Conservation (phyloP, 2,888 invertebrate genomes). For the Hirtodrosophila alboralis region DNA sequence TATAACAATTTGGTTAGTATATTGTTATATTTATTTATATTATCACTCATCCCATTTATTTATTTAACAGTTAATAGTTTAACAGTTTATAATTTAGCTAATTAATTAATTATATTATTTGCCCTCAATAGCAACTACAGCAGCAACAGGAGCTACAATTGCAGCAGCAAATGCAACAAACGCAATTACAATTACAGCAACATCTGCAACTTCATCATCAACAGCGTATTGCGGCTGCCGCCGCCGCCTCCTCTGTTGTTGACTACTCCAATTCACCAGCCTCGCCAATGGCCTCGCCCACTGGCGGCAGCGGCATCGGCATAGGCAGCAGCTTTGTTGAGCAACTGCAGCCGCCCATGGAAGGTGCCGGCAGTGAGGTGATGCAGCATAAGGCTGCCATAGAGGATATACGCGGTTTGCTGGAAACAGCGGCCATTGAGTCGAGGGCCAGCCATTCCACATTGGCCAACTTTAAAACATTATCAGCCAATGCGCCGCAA, state of each 20-base stretch:
- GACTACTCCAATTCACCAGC: constrained; percentile 81
- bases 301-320: constrained; percentile 49
- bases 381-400: constrained; percentile 62
- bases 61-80: not conserved
- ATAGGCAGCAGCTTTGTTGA: constrained; percentile 39
- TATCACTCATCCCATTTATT: too few species aligned
- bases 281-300: constrained; percentile 80
- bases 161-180: constrained; percentile 65
- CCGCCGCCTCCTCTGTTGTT: constrained; percentile 40
- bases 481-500: constrained; percentile 56
- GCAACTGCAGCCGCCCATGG: constrained; percentile 52
- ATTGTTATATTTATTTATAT: too few species aligned
- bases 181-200: constrained; percentile 79
- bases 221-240: constrained; percentile 29
- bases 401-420: constrained; percentile 67
- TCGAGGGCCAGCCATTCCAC: constrained; percentile 53
- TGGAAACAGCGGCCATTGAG: constrained; percentile 70
- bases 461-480: constrained; percentile 47
- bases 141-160: constrained; percentile 51
- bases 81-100: not conserved
- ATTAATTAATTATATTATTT: not conserved
- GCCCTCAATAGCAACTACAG: constrained; percentile 30
- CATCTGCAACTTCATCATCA: constrained; percentile 65
- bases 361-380: constrained; percentile 19
- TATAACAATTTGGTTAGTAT: constrained; percentile 83